Conservation (phyloP, 2,797 vertebrate genomes). For the Garrulus glandarius region DNA sequence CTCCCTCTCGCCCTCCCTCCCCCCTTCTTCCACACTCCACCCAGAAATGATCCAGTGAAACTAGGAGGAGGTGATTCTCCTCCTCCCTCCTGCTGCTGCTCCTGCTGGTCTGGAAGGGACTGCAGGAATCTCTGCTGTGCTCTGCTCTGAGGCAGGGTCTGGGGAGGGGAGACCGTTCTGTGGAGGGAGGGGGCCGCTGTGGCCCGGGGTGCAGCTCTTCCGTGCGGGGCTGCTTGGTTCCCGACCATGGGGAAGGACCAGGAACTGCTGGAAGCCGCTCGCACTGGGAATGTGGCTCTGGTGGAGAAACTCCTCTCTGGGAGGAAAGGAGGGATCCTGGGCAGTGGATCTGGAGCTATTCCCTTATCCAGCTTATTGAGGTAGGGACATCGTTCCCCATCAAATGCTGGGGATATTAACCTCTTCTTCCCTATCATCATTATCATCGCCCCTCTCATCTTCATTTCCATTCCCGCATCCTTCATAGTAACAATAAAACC, state of each 20-base stretch:
- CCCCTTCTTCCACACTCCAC: slow-evolving; percentile 49
- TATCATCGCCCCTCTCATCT: neutral
- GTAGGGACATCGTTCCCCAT: slow-evolving; percentile 77
- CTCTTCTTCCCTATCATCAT: slow-evolving; percentile 2
- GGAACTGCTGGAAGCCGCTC: slow-evolving; percentile 94
- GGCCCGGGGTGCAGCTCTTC: slow-evolving; percentile 4
- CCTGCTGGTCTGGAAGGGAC: slow-evolving; percentile 51
- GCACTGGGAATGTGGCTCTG: slow-evolving; percentile 92
- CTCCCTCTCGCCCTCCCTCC: neutral
- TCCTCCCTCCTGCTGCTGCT: slow-evolving; percentile 48
- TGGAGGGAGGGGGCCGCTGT: neutral
- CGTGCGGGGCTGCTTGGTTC: neutral
- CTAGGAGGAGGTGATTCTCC: slow-evolving; percentile 56
- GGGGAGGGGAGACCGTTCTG: slow-evolving; percentile 16
- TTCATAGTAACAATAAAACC: slow-evolving; percentile 66
- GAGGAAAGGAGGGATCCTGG: slow-evolving; percentile 92
- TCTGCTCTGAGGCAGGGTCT: slow-evolving; percentile 19
- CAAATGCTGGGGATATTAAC: slow-evolving; percentile 37
- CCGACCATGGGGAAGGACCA: slow-evolving; percentile 94
- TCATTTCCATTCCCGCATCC: slow-evolving; percentile 37
- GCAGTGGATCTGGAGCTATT: slow-evolving; percentile 90
- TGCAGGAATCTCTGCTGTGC: slow-evolving; percentile 51
- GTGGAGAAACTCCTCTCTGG: slow-evolving; percentile 97
- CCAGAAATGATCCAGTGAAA: slow-evolving; percentile 68
- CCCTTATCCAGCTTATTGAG: slow-evolving; percentile 92